These are phyloP conservation scores for Magallana ariakensis DNA, from an alignment of 1,140 invertebrate genomes.

Conservation along the genomic window DNA sequence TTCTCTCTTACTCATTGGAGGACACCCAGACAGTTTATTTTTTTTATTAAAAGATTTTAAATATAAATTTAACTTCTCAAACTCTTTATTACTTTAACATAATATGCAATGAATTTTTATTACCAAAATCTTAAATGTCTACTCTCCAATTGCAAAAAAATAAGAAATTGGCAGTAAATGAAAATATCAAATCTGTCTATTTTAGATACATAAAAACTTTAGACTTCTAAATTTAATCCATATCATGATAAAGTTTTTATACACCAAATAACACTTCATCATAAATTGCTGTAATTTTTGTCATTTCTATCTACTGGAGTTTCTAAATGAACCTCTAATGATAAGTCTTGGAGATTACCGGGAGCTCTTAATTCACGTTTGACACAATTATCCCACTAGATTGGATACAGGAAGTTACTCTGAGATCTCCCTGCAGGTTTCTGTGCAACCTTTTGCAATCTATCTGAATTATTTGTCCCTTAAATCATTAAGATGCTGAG, in stretches of 20 bases:
- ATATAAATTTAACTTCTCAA: background rate
- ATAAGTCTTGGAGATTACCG: slow-evolving; percentile 8
- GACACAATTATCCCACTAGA: slow-evolving; percentile 5
- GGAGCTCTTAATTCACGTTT: background rate
- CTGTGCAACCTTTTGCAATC: slow-evolving; percentile 1
- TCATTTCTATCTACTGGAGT: slow-evolving; percentile 8
- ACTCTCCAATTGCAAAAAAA: background rate
- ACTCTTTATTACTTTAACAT: background rate
- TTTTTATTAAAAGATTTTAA: too few relatives aligned
- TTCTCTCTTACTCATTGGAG: too few relatives aligned
- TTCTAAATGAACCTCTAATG: background rate
- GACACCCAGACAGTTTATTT: too few relatives aligned
- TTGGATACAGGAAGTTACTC: background rate
- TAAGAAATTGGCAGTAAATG: background rate
- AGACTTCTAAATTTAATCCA: background rate
- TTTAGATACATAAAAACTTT: slow-evolving; percentile 3
- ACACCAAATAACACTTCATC: background rate
- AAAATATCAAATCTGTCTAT: background rate
- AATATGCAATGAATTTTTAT: slow-evolving; percentile 6
- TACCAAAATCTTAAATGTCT: background rate
- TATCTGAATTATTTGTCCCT: slow-evolving; percentile 23
- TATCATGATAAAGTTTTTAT: slow-evolving; percentile 17
- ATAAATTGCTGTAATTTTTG: slow-evolving; percentile 30
- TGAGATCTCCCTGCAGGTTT: background rate
- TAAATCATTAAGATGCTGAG: slow-evolving; percentile 11